phyloP scores from a whole-genome alignment of 2,797 vertebrate species.

The Labroides dimidiatus region DNA sequence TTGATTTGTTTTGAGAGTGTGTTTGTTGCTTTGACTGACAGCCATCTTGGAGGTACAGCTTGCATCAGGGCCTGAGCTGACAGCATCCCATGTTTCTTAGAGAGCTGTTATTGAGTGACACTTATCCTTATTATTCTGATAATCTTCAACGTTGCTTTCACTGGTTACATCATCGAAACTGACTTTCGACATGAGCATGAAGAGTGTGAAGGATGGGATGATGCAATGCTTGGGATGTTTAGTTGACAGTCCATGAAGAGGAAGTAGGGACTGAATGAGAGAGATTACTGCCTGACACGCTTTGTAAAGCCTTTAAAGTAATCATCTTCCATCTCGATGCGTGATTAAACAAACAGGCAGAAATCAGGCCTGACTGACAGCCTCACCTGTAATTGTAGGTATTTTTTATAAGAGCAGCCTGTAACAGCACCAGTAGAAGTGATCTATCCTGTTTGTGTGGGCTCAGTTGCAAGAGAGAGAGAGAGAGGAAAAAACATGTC shows the following conservation, averaged over 20 bases:
- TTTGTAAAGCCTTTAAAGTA: background rate
- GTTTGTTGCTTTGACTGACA: background rate
- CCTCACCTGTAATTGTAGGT: no score
- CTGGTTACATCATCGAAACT: background rate
- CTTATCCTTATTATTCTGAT: no score
- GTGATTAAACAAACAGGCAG: slow-evolving; percentile 1
- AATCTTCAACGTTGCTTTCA: background rate
- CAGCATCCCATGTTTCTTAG: background rate
- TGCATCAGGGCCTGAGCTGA: background rate
- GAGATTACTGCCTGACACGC: no score
- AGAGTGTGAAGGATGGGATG: background rate
- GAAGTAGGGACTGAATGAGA: background rate
- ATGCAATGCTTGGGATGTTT: background rate
- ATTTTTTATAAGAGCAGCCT: no score
- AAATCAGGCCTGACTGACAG: no score
- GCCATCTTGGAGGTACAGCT: background rate
- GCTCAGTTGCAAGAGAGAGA: no score
- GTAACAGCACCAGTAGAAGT: no score
- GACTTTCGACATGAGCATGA: background rate
- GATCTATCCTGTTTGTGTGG: no score
- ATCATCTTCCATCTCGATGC: slow-evolving; percentile 1
- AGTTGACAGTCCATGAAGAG: slow-evolving; percentile 1
- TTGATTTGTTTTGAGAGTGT: background rate
- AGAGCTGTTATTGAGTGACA: background rate
- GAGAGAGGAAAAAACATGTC: background rate